Evolutionary conservation across 1,140 invertebrate genomes (phyloP), one percentile per base, ranked within the genome.

Genomic region (Neocloeon triangulifer): DNA sequence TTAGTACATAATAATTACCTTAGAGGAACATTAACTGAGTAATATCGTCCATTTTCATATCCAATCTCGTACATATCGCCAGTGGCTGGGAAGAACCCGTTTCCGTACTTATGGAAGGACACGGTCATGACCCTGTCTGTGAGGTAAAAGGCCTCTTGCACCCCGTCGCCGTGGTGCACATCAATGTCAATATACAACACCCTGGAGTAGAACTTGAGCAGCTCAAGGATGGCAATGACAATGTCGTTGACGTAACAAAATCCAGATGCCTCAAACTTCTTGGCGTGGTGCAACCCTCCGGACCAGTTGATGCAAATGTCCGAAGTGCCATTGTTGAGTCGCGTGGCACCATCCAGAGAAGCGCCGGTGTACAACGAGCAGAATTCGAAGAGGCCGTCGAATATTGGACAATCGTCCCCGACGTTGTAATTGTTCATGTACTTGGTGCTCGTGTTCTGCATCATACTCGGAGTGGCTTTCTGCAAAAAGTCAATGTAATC

Each of bases 161-260:
- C 94, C 1, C 94, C 94, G 58, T 99, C 94, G 0, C 94, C 94
- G 53, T 99, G 95, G 54, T 99, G 95, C 6, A 99, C 95, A 47
- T 99, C 95, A 41, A 99, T 98, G 47, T 99, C 95, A 36, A 98
- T 95, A 45, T 99, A 99, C 9, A 99, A 55, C 8, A 99, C 94
- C 40, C 95, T 58, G 1, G 86, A 75, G 53, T 95, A 80, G 48
- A 91, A 91, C 50, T 91, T 94, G 0, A 99, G 54, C 9, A 99
- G 58, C 53, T 99, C 95, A 32, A 98, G 55, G 43, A 99, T 98
- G 1, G 80, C 91, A 38, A 99, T 86, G 0, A 97, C 94, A 42
- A 99, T 98, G 51, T 99, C 94, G 49, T 99, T 99, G 1, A 95
- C 84, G 47, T 95, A 96, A 53, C 89, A 96, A 48, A 96, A 96